These are phyloP conservation scores for Pungitius pungitius DNA, from an alignment of 2,113 vertebrate species.

Conservation along the genomic window DNA sequence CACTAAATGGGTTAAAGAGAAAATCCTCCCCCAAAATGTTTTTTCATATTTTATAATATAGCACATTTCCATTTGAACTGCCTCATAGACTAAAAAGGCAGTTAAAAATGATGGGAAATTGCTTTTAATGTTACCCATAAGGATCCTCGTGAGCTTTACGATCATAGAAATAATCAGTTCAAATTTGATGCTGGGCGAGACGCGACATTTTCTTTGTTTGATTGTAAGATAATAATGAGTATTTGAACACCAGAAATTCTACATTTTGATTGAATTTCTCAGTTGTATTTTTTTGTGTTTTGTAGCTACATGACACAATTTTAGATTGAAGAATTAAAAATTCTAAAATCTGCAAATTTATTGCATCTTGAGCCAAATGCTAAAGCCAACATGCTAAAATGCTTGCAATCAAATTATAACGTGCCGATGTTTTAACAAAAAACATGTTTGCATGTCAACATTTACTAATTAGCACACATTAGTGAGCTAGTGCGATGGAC, in stretches of 20 bases:
- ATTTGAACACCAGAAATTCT: not conserved
- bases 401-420: not conserved
- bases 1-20: slow-evolving; percentile 12
- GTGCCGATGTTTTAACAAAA: not conserved
- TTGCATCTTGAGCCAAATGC: not conserved
- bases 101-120: not conserved
- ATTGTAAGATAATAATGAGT: not conserved
- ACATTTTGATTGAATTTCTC: not conserved
- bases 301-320: not conserved
- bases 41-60: not conserved
- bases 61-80: not conserved
- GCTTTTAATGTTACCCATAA: not conserved
- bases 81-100: not conserved
- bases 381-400: not conserved
- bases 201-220: not conserved
- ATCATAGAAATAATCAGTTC: not conserved
- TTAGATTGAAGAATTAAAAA: not conserved
- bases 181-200: not conserved
- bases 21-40: not conserved
- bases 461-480: not conserved
- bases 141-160: not conserved
- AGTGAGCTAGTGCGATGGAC: not conserved
- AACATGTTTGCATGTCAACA: not conserved
- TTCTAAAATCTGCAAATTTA: not conserved
- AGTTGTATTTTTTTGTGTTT: not conserved